Evolutionary conservation across 2,113 vertebrate genomes (phyloP).

Genomic region (Cyanistes caeruleus): DNA sequence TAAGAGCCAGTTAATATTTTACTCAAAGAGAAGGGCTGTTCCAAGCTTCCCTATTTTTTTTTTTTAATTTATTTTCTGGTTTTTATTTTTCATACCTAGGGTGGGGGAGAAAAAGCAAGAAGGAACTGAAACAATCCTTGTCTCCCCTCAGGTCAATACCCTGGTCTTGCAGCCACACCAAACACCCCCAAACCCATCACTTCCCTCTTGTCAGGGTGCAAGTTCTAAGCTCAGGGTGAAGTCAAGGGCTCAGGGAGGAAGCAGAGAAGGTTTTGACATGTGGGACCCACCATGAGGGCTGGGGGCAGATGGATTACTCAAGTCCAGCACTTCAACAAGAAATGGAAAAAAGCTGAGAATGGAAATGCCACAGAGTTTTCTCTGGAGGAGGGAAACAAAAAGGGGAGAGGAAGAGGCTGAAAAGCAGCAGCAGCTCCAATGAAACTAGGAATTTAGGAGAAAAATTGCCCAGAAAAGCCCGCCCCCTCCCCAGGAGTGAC

Average conservation of each 20-base stretch:
- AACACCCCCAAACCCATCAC: neutral
- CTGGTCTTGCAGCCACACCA: neutral
- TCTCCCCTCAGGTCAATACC: neutral
- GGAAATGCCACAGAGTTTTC: rapidly evolving
- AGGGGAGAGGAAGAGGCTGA: neutral
- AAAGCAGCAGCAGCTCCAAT: neutral
- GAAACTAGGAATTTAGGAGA: neutral
- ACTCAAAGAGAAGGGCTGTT: neutral
- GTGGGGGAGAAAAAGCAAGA: neutral
- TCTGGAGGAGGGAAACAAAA: neutral
- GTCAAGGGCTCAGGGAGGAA: rapidly evolving
- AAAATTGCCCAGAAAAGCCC: neutral
- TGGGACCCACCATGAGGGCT: neutral
- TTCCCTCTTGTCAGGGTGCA: neutral
- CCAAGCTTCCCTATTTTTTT: neutral
- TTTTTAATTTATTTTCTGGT: neutral
- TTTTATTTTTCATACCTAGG: neutral
- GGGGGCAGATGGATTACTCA: neutral
- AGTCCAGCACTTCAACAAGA: neutral
- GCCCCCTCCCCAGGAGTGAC: neutral
- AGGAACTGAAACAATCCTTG: conserved; percentile 11
- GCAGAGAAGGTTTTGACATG: neutral
- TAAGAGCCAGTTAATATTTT: conserved; percentile 60
- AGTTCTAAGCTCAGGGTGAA: neutral
- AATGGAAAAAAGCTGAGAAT: neutral